Evolutionary conservation across 2,888 invertebrate genomes (phyloP).

Genomic region (Arge pagana): DNA sequence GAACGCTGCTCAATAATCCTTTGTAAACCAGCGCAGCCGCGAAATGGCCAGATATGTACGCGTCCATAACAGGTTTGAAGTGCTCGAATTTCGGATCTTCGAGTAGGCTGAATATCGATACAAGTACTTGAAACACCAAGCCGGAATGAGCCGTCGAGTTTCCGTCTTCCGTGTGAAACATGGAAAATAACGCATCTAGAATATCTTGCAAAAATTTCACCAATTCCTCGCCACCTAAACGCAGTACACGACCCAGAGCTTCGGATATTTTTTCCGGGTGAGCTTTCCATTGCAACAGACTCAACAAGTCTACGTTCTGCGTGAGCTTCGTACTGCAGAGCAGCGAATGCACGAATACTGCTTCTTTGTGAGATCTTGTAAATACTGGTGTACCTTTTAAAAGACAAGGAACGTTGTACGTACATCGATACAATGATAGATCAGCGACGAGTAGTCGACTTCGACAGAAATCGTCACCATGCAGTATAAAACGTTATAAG

Average conservation of each 20-base stretch:
- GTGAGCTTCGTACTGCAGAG: slow-evolving; percentile 96
- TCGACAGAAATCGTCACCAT: too few relatives aligned
- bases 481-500: not conserved
- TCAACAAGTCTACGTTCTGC: slow-evolving; percentile 89
- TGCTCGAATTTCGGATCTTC: slow-evolving; percentile 93
- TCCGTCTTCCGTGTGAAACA: slow-evolving; percentile 92
- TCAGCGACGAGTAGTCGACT: too few relatives aligned
- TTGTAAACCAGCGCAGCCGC: slow-evolving; percentile 94
- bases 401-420: too few relatives aligned
- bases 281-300: slow-evolving; percentile 89
- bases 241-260: slow-evolving; percentile 78
- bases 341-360: slow-evolving; percentile 78
- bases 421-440: too few relatives aligned
- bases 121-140: slow-evolving; percentile 88
- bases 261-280: slow-evolving; percentile 86
- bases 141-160: slow-evolving; percentile 88
- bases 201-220: slow-evolving; percentile 96
- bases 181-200: slow-evolving; percentile 87
- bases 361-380: slow-evolving; percentile 82
- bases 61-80: slow-evolving; percentile 91
- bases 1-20: slow-evolving; percentile 85
- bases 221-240: slow-evolving; percentile 84
- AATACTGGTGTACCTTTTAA: slow-evolving; percentile 58
- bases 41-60: slow-evolving; percentile 92
- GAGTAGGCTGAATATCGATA: slow-evolving; percentile 87